Evolutionary conservation across 2,797 vertebrate genomes (phyloP).

Genomic region (Hylomyscus alleni): DNA sequence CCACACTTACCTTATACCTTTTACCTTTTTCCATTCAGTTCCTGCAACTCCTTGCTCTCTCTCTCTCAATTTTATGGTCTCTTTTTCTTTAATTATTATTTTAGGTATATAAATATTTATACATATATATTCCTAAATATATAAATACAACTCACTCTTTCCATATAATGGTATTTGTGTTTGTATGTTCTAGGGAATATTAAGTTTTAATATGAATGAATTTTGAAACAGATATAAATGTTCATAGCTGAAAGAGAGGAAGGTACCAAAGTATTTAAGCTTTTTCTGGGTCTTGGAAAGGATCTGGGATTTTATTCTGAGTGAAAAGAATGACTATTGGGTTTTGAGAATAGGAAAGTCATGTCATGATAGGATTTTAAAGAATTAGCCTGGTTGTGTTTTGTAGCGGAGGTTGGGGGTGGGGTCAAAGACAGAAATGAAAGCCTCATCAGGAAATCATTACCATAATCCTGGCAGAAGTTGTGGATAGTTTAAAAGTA

Average conservation of each 20-base stretch:
- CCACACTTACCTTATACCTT: neutral
- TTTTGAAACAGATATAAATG: neutral
- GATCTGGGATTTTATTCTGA: slow-evolving; percentile 3
- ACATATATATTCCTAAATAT: neutral
- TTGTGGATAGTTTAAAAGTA: neutral
- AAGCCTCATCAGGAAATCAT: neutral
- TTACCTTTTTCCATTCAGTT: neutral
- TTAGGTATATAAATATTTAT: neutral
- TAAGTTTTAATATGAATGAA: neutral
- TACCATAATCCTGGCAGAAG: neutral
- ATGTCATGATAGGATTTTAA: neutral
- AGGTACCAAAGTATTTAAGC: neutral
- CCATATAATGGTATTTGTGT: neutral
- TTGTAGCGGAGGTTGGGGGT: neutral
- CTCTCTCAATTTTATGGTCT: neutral
- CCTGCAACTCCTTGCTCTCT: too few relatives aligned
- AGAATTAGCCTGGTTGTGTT: neutral
- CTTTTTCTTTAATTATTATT: neutral
- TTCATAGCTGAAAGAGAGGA: neutral
- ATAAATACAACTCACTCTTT: neutral
- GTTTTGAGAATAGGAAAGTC: neutral
- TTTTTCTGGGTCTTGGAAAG: neutral
- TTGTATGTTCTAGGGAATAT: neutral
- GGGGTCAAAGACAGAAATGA: too few relatives aligned
- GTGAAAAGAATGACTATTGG: neutral